These are phyloP conservation scores for Zaprionus ghesquierei DNA, from an alignment of 1,140 invertebrate species.

Conservation along the genomic window DNA sequence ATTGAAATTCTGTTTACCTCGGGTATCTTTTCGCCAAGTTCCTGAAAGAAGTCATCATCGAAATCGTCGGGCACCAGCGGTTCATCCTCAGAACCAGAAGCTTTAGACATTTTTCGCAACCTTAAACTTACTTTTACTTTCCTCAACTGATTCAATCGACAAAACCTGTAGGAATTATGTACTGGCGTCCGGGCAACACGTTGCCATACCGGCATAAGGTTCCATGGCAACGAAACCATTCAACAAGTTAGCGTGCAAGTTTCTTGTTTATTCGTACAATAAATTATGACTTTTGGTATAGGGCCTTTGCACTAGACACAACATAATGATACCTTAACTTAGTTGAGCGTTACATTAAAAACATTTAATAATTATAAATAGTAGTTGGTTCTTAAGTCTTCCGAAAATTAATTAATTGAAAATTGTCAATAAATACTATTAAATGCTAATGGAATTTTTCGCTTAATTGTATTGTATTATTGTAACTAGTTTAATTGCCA, in stretches of 20 bases:
- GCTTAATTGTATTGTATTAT: constrained; percentile 24
- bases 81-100: constrained; percentile 78
- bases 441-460: constrained; percentile 5
- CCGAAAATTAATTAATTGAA: neutral
- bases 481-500: constrained; percentile 23
- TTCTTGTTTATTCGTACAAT: constrained; percentile 15
- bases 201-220: constrained; percentile 53
- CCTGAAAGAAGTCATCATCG: constrained; percentile 73
- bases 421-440: constrained; percentile 23
- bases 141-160: constrained; percentile 38
- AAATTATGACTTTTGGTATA: neutral
- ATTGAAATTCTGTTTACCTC: constrained; percentile 36
- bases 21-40: constrained; percentile 69
- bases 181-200: constrained; percentile 62
- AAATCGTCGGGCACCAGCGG: constrained; percentile 77
- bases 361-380: neutral
- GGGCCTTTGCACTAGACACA: neutral
- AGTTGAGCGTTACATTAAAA: neutral
- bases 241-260: constrained; percentile 36
- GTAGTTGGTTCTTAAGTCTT: neutral
- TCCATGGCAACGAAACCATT: constrained; percentile 30
- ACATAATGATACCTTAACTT: neutral
- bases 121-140: neutral
- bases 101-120: constrained; percentile 56
- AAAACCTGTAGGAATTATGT: constrained; percentile 31